These are phyloP conservation scores for Gambusia yucatana DNA, from an alignment of 2,797 vertebrate genomes.

Conservation along the genomic window DNA sequence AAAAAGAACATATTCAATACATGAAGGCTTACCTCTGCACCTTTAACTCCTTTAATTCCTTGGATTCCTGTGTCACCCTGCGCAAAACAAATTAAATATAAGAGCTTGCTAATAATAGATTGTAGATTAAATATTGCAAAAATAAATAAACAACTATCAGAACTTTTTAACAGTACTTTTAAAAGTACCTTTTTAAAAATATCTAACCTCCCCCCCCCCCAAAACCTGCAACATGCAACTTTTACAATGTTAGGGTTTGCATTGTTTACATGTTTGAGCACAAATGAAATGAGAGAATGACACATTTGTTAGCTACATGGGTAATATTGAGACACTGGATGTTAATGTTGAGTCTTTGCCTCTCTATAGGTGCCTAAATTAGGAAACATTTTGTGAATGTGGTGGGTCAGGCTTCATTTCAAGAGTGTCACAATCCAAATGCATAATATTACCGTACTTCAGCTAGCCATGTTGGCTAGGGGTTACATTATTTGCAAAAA, in stretches of 20 bases:
- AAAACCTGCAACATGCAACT: background rate
- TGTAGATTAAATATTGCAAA: background rate
- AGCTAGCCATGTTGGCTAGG: background rate
- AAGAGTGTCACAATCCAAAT: background rate
- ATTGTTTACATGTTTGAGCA: background rate
- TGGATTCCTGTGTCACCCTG: slow-evolving; percentile 79
- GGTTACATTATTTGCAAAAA: background rate
- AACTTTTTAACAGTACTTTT: background rate
- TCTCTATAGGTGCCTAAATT: background rate
- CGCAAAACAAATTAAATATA: slow-evolving; percentile 32
- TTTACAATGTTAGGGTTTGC: background rate
- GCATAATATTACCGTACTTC: background rate
- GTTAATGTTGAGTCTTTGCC: background rate
- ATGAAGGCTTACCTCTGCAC: slow-evolving; percentile 68
- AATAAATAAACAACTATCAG: background rate
- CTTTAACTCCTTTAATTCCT: slow-evolving; percentile 77
- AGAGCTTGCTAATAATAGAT: slow-evolving; percentile 13
- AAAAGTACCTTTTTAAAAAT: background rate
- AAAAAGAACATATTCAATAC: slow-evolving; percentile 25
- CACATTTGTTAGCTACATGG: background rate
- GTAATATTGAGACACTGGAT: background rate
- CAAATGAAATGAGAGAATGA: background rate
- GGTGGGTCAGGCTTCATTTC: background rate
- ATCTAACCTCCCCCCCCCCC: background rate
- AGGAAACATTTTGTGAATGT: background rate